phyloP scores from a whole-genome alignment of 2,797 vertebrate genomes.

The Allobates femoralis region DNA sequence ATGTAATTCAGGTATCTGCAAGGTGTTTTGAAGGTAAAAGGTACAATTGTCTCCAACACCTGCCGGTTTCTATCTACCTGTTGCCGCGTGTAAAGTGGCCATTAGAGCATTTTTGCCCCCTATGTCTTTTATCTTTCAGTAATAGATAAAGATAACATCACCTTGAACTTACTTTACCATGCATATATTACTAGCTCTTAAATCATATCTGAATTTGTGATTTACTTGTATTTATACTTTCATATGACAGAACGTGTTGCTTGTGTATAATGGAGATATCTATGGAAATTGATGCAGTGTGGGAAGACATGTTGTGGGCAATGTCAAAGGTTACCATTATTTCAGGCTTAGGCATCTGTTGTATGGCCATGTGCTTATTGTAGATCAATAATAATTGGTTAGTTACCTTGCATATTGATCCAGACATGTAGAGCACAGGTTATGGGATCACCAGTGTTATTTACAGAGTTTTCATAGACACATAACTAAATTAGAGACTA shows the following conservation, averaged over 20 bases:
- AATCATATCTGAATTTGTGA: background rate
- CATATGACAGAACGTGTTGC: background rate
- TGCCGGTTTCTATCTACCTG: too few species aligned
- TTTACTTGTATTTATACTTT: background rate
- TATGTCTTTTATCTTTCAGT: too few species aligned
- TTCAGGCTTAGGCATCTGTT: slow-evolving; percentile 62
- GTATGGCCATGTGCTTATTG: slow-evolving; percentile 11
- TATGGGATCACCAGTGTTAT: background rate
- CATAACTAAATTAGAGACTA: background rate
- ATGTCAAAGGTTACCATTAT: background rate
- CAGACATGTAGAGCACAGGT: background rate
- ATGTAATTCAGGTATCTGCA: too few species aligned
- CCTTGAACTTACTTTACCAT: background rate
- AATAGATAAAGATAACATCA: background rate
- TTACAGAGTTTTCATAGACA: background rate
- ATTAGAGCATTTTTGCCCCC: too few species aligned
- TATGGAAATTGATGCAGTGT: background rate
- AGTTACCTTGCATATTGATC: background rate
- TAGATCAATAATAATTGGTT: slow-evolving; percentile 15
- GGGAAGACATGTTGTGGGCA: background rate
- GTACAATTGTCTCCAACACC: too few species aligned
- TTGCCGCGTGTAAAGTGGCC: too few species aligned
- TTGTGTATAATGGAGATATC: background rate
- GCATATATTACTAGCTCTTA: background rate
- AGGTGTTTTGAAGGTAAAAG: too few species aligned